Conservation (phyloP, 2,113 vertebrate genomes). For the Indri indri region DNA sequence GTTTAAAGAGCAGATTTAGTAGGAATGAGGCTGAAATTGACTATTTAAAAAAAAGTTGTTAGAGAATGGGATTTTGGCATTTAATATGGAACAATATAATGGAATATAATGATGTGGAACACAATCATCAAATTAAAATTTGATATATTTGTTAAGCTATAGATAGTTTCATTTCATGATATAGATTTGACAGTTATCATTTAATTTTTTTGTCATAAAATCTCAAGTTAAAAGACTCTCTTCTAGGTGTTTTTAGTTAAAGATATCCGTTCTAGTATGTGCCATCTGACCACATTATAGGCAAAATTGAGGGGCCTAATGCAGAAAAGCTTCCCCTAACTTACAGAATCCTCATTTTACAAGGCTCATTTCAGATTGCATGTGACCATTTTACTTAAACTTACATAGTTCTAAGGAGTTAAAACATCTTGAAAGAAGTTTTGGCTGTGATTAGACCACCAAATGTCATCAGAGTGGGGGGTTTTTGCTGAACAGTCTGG, state of each 20-base stretch:
- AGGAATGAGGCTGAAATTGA: neutral
- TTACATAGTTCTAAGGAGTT: neutral
- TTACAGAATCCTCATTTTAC: neutral
- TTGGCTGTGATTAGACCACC: neutral
- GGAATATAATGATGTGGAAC: neutral
- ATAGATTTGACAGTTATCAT: neutral
- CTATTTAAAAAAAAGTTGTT: neutral
- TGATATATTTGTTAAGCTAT: neutral
- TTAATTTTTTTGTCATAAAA: neutral
- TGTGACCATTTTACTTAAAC: neutral
- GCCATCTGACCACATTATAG: neutral
- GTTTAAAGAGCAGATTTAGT: neutral
- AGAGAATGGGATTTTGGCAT: neutral
- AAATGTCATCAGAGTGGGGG: neutral
- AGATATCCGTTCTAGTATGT: neutral
- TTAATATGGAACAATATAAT: neutral
- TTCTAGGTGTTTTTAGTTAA: neutral
- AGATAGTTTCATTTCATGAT: neutral
- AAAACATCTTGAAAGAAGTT: neutral
- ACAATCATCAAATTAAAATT: neutral
- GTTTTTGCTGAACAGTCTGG: neutral
- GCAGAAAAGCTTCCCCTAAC: neutral
- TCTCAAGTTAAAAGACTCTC: neutral
- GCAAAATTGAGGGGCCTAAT: neutral
- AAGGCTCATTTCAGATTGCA: neutral